Base-by-base conservation (phyloP, 92 coral and sea anemone species). In the Ricordea florida region DNA sequence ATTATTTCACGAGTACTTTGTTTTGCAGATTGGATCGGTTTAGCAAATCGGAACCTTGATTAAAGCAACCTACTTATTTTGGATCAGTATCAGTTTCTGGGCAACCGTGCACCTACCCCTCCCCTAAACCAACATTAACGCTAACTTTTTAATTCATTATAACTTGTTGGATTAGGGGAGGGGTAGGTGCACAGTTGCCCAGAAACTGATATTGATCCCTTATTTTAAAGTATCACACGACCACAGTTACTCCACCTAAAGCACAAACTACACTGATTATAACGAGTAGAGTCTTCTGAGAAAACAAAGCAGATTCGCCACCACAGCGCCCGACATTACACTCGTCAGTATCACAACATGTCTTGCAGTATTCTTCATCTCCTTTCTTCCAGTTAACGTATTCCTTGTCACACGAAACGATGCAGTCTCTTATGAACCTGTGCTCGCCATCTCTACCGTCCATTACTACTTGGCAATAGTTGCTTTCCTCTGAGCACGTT, bases 251-350 rank as follows among this genome's bases (percentile, higher is more conserved):
- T 16, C 17, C 13, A 28, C n/a, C n/a, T n/a, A 42, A 42, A 27
- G 70, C 10, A 27, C 15, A 4, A 28, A 48, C 25, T 21, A 29
- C 61, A 49, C 10, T 67, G 6, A 33, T 9, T 15, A 48, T 25
- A 23, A 21, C 14, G 13, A 67, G 47, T 15, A 23, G 7, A 8
- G 33, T 3, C 2, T n/a, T 5, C 35, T 6, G 18, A 14, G 23
- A 5, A 34, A 48, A 21, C 42, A 21, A 28, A 49, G 26, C 7
- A 18, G 77, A n/a, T n/a, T n/a, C n/a, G n/a, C n/a, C 60, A 5
- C 53, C 33, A 20, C 77, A 70, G 9, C 77, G 77, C 11, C 77
- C 77, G 29, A 28, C 31, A 28, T 70, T 70, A 28, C 77, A 70
- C 22, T 29, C 36, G 34, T 70, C 77, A 16, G 52, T 33, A 9